Evolutionary conservation across 2,113 vertebrate genomes (phyloP), one percentile per base, ranked within the genome.

Genomic region (Anarhynchus alexandrinus): DNA sequence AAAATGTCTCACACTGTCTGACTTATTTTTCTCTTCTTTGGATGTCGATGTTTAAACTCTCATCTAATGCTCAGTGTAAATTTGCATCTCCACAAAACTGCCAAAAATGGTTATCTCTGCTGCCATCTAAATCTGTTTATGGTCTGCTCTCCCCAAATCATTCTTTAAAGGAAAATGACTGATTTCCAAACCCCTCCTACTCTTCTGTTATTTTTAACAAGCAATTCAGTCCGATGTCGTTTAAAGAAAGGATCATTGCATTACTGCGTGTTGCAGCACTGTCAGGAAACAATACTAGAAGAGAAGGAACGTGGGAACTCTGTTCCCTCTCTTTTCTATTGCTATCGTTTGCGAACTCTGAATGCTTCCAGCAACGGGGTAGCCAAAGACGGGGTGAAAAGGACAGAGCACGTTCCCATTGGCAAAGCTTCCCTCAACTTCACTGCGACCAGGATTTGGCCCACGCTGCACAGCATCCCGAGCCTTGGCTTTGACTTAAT

Each of bases 121-220:
- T 80, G 81, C 81, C 93, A 93, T 96, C 84, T 93, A 82, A 86
- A 84, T 96, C 79, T 88, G 82, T 88, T 94, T 92, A 87, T 79
- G 89, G 76, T 77, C 55, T 89, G n/a, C 38, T 88, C 79, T 92
- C 42, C 69, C 54, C 23, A 80, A 85, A 82, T 62, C 65, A 79
- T 94, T 97, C 85, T 95, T 94, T 95, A 86, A 93, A 88, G 64
- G 83, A 88, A 83, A 87, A 74, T 76, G 59, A 86, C 82, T 93
- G 91, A 93, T 93, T 93, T 90, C 80, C 78, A 93, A 94, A 57
- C 32, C 74, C 90, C 74, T 94, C 93, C 89, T 88, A n/a, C 90
- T 88, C 54, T 69, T 86, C 86, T 85, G 83, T 95, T 97, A 95
- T 95, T 97, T 97, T 94, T 94, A 97, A 96, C 65, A 87, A 78